These are phyloP conservation scores for Pluvialis apricaria DNA, from an alignment of 2,113 vertebrate species.

Conservation along the genomic window DNA sequence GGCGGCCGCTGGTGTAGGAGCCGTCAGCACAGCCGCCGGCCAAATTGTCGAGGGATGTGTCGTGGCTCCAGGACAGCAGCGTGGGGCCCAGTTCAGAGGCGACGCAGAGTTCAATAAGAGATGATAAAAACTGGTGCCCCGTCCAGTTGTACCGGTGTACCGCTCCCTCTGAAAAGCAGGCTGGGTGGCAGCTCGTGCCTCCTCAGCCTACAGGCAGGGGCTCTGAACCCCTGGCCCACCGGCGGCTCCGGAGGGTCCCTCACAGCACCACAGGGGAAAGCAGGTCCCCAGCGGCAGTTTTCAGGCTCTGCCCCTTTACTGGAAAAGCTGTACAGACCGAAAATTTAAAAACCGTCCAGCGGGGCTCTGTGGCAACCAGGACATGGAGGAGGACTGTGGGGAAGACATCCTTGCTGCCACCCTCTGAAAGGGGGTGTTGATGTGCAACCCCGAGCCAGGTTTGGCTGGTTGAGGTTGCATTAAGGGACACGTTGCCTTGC, in stretches of 20 bases:
- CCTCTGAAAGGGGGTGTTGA: not conserved
- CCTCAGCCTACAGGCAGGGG: not conserved
- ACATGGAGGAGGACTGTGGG: not conserved
- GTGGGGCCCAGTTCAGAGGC: accelerated
- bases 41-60: not conserved
- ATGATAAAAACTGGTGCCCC: not conserved
- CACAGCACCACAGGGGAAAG: not conserved
- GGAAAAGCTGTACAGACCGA: not conserved
- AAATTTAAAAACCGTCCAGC: not conserved
- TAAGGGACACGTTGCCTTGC: not conserved
- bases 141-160: too few species aligned
- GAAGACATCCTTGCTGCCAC: not conserved
- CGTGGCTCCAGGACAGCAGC: not conserved
- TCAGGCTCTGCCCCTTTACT: not conserved
- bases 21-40: not conserved
- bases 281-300: not conserved
- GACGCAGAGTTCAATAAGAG: not conserved
- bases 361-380: not conserved
- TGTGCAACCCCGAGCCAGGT: not conserved
- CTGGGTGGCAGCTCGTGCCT: accelerated
- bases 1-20: not conserved
- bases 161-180: not conserved
- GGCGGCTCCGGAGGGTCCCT: not conserved
- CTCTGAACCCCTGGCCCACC: not conserved
- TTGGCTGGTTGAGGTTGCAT: not conserved